Evolutionary conservation across 2,113 vertebrate species (phyloP).

Genomic region (Sarotherodon lohbergeri): DNA sequence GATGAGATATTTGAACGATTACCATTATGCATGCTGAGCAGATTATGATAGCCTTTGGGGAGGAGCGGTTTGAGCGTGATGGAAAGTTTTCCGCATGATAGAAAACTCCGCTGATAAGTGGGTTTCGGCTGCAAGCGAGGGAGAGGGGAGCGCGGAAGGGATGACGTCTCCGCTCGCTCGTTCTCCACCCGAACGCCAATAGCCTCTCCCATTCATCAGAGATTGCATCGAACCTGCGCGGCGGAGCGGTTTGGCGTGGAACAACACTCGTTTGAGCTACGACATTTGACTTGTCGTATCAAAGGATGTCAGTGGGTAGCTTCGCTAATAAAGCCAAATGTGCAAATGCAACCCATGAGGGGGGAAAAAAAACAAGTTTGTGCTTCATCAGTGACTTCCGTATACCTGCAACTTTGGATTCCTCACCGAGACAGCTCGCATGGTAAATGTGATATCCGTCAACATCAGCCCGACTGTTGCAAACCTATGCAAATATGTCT

Average conservation of each 20-base stretch:
- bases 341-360: neutral
- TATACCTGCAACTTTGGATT: neutral
- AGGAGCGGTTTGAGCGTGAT: conserved; percentile 32
- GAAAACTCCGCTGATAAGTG: conserved; percentile 19
- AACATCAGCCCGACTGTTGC: conserved; percentile 11
- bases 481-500: conserved; percentile 37
- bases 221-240: neutral
- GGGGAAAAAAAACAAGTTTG: neutral
- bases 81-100: conserved; percentile 34
- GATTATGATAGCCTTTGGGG: conserved; percentile 41
- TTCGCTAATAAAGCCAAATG: neutral
- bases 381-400: neutral
- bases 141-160: neutral
- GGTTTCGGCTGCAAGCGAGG: conserved; percentile 16
- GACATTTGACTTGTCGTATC: neutral
- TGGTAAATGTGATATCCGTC: conserved; percentile 5
- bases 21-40: conserved; percentile 42
- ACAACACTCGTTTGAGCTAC: neutral
- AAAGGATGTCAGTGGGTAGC: neutral
- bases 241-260: fast-evolving
- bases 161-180: neutral
- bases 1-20: conserved; percentile 44
- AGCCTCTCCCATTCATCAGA: neutral
- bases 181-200: neutral
- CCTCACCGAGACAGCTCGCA: neutral